Conservation (phyloP, 2,113 vertebrate species). For the Empidonax alnorum region DNA sequence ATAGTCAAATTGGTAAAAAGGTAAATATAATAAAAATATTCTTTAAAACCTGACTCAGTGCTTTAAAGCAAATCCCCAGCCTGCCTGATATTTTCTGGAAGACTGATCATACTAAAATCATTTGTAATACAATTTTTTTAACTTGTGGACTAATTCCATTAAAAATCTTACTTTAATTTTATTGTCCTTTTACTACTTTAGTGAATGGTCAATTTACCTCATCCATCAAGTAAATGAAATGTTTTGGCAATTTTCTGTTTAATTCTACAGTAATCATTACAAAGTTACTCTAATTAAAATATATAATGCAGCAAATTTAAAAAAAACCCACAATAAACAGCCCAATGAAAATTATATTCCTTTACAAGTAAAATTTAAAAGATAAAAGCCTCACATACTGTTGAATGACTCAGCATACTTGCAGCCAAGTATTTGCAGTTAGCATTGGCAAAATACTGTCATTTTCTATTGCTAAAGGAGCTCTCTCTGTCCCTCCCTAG, state of each 20-base stretch:
- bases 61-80: background rate
- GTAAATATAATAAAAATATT: background rate
- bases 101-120: background rate
- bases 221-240: background rate
- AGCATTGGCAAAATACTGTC: background rate
- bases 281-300: background rate
- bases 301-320: background rate
- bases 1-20: background rate
- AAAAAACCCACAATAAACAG: background rate
- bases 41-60: background rate
- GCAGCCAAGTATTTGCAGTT: background rate
- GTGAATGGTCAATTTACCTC: background rate
- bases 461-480: background rate
- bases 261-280: background rate
- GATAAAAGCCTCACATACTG: background rate
- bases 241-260: background rate
- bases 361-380: background rate
- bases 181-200: background rate
- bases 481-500: background rate
- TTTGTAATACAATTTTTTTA: background rate
- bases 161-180: background rate
- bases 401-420: constrained; percentile 11
- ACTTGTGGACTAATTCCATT: background rate
- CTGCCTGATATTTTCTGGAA: background rate
- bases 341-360: background rate